phyloP scores from a whole-genome alignment of 2,888 invertebrate species.

The Slavum lentiscoides region DNA sequence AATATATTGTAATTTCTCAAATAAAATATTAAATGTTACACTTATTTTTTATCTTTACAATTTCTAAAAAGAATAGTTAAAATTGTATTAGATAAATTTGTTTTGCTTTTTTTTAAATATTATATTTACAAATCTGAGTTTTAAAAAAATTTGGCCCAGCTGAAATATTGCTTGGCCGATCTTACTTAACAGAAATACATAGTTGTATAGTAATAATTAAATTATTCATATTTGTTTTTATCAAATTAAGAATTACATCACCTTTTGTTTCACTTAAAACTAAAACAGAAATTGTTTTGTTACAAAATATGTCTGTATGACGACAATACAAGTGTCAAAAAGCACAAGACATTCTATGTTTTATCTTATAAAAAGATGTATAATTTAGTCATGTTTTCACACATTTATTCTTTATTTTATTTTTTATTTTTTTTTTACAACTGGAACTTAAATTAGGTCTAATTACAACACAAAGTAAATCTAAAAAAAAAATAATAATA shows the following conservation, averaged over 20 bases:
- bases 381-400: conserved; percentile 47
- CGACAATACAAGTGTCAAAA: conserved; percentile 33
- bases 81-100: conserved; percentile 50
- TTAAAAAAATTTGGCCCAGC: conserved; percentile 50
- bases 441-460: conserved; percentile 48
- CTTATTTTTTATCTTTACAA: conserved; percentile 50
- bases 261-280: conserved; percentile 53
- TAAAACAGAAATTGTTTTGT: conserved; percentile 46
- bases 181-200: conserved; percentile 51
- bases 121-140: conserved; percentile 51
- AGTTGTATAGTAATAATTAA: conserved; percentile 50
- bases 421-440: conserved; percentile 46
- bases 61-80: conserved; percentile 53
- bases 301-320: conserved; percentile 32
- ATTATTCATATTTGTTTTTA: conserved; percentile 35
- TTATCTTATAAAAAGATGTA: conserved; percentile 49
- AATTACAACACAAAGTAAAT: conserved; percentile 50
- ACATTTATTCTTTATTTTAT: conserved; percentile 43
- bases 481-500: conserved; percentile 43
- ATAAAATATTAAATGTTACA: conserved; percentile 54
- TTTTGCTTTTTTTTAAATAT: conserved; percentile 45
- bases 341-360: conserved; percentile 35
- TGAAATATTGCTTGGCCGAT: conserved; percentile 39
- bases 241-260: conserved; percentile 53
- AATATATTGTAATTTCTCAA: conserved; percentile 52